Percentiles rank a stretch among this genome's conserved stretches.
phyloP scores from a whole-genome alignment of 2,888 invertebrate genomes.

The Leptinotarsa juncta region DNA sequence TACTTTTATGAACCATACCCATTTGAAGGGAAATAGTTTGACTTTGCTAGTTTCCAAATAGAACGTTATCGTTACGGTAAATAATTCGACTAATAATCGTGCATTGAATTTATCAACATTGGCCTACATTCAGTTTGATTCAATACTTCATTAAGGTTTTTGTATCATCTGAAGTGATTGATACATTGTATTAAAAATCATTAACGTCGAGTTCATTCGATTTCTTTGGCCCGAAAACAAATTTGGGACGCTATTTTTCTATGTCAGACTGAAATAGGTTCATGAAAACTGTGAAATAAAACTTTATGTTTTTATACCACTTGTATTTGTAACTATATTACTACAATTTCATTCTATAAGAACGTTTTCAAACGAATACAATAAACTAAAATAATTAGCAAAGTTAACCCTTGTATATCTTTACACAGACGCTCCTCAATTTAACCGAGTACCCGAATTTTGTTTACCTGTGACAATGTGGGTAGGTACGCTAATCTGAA shows the following conservation, averaged over 20 bases:
- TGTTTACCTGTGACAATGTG: too few species aligned
- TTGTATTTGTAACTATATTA: neutral
- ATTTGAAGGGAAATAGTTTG: neutral
- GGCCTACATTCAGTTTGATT: constrained; percentile 11
- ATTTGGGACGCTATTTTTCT: too few species aligned
- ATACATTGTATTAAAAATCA: neutral
- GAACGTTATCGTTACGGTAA: constrained; percentile 2
- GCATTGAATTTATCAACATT: constrained; percentile 6
- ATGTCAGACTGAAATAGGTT: too few species aligned
- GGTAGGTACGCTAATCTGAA: too few species aligned
- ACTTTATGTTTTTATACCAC: neutral
- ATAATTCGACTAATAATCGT: neutral
- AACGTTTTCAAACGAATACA: neutral
- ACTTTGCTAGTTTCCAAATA: neutral
- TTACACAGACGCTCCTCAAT: too few species aligned
- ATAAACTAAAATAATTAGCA: neutral
- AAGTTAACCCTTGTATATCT: neutral
- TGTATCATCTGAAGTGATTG: neutral
- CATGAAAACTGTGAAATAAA: neutral
- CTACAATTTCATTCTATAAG: neutral
- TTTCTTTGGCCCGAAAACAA: too few species aligned
- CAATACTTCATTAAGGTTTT: neutral
- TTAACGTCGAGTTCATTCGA: too few species aligned
- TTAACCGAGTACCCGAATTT: too few species aligned
- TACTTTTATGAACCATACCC: neutral